phyloP scores from a whole-genome alignment of 2,888 invertebrate genomes.

The Lapara coniferarum region DNA sequence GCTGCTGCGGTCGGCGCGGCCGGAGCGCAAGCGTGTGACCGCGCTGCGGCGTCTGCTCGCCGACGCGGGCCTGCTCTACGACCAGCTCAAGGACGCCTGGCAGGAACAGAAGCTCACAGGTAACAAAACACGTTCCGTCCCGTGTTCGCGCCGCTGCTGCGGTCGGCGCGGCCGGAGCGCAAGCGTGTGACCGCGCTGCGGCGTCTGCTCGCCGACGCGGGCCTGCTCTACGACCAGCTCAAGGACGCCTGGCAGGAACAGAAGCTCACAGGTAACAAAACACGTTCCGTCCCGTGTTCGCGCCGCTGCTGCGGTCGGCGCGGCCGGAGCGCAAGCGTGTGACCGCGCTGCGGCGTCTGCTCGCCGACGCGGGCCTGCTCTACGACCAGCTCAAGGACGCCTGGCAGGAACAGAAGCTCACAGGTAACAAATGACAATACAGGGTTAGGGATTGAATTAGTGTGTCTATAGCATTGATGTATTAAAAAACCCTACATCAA shows the following conservation, averaged over 20 bases:
- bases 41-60: slow-evolving; percentile 90
- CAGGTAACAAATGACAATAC: slow-evolving; percentile 54
- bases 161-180: slow-evolving; percentile 86
- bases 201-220: slow-evolving; percentile 89
- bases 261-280: slow-evolving; percentile 80
- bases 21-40: slow-evolving; percentile 89
- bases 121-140: slow-evolving; percentile 83
- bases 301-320: slow-evolving; percentile 84
- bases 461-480: too few species aligned
- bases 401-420: slow-evolving; percentile 80
- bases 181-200: slow-evolving; percentile 90
- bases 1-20: slow-evolving; percentile 83
- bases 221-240: slow-evolving; percentile 87
- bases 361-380: slow-evolving; percentile 90
- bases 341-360: slow-evolving; percentile 88
- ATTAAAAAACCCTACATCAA: too few species aligned
- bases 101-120: slow-evolving; percentile 79
- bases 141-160: slow-evolving; percentile 86
- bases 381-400: slow-evolving; percentile 86
- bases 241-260: slow-evolving; percentile 84
- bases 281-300: slow-evolving; percentile 88
- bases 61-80: slow-evolving; percentile 89
- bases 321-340: slow-evolving; percentile 89
- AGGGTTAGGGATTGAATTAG: too few species aligned
- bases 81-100: slow-evolving; percentile 86